Conservation (phyloP, 2,888 invertebrate genomes). For the Nipponacmea schrenckii region DNA sequence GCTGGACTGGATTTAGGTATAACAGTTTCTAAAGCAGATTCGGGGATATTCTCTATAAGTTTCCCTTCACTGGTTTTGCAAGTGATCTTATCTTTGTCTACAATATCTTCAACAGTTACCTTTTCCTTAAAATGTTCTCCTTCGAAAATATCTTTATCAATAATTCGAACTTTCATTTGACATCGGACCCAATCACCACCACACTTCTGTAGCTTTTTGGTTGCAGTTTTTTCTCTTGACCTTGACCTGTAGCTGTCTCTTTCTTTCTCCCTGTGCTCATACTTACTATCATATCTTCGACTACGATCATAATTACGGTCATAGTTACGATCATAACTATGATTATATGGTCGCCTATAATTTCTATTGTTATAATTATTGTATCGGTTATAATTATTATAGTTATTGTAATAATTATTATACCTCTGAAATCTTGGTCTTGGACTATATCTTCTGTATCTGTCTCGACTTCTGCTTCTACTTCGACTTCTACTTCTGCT, state of each 20-base stretch:
- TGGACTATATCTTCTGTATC: not conserved
- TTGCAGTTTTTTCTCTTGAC: slow-evolving; percentile 3
- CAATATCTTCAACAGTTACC: slow-evolving; percentile 65
- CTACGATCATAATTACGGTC: slow-evolving; percentile 6
- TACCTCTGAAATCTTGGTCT: not conserved
- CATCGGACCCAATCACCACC: slow-evolving; percentile 60
- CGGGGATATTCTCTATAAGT: slow-evolving; percentile 63
- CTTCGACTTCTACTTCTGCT: not conserved
- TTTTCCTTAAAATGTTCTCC: slow-evolving; percentile 61
- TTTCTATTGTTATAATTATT: slow-evolving; percentile 3
- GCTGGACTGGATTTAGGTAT: slow-evolving; percentile 63
- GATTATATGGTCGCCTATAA: not conserved
- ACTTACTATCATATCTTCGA: slow-evolving; percentile 9
- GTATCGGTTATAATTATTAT: slow-evolving; percentile 9
- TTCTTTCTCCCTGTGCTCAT: not conserved
- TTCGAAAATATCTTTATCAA: slow-evolving; percentile 64
- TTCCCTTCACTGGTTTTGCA: slow-evolving; percentile 65
- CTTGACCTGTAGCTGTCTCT: not conserved
- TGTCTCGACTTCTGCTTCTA: not conserved
- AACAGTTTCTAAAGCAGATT: slow-evolving; percentile 67
- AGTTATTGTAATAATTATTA: slow-evolving; percentile 4
- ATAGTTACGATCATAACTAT: slow-evolving; percentile 10
- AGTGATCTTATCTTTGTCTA: slow-evolving; percentile 57
- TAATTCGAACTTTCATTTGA: slow-evolving; percentile 65
- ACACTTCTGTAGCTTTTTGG: not conserved